Base-by-base conservation (phyloP, 2,113 vertebrate species). In the Triplophysa siluroides region DNA sequence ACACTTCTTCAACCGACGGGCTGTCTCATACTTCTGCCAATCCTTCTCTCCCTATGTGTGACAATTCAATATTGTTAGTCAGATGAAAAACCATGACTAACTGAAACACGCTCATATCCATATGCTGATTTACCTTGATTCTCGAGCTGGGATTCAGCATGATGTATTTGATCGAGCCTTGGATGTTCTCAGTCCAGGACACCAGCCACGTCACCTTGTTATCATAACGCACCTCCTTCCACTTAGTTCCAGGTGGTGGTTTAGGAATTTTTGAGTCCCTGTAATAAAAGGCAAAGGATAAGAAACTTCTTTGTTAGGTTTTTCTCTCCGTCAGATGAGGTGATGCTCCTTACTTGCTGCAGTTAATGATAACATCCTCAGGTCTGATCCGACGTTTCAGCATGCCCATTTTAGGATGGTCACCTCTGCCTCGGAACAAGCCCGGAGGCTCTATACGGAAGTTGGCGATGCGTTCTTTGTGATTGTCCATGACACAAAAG, bases 381-480 rank as follows among this genome's bases (percentile, higher is more conserved):
- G 98, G 97, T 88, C 95, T 93, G 85, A 97, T 96, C 65, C 97
- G 93, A 14, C 95, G 94, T 89, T 99, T 99, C 66, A 99, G 88
- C 96, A 98, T 99, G 80, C 97, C 98, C 96, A 98, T 98, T 83
- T 99, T 99, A 10, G 98, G 98, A 83, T 99, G 98, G 91, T 99
- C 96, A 69, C 98, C 98, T 73, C 98, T 93, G 52, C 98, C 98
- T 60, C 97, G 95, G 85, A 99, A 99, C 56, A 99, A 93, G 58
- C 98, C 97, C 0, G 98, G 98, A 0, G 98, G 98, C 71, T 99
- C 98, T 81, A 99, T 98, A 84, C 96, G 96, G 58, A 98, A 99
- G 91, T 99, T 99, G 80, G 96, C 98, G 77, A 99, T 98, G 56
- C 96, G 94, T 81, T 99, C 97, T 90, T 89, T 95, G 91, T 99